Evolutionary conservation across 1,140 invertebrate species (phyloP), one percentile per base, ranked within the genome.

Genomic region (Drosophila virilis): DNA sequence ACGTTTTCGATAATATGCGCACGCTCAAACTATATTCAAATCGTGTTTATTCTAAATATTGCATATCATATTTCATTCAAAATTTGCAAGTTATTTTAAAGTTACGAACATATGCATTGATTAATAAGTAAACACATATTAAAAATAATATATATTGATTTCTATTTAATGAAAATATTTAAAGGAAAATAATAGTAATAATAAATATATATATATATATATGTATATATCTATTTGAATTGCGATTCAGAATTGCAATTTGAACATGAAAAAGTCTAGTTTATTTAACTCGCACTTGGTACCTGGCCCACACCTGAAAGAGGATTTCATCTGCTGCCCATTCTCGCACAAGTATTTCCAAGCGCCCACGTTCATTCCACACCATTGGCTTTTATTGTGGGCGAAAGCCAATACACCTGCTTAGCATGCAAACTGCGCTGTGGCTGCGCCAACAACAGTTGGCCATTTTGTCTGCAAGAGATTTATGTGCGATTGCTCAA

Each of bases 401-500:
- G 38, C 37, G 37, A 61, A 69, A 37, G 58, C 58, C 65, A 69
- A 68, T 66, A 66, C 40, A 17, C 46, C 50, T 46, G 33, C 17
- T 17, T 22, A 37, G 65, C 52, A 57, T 57, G 52, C 66, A 70
- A 74, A 74, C 45, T 59, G 59, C 52, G 12, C 43, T 17, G 9
- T 50, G 57, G 40, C 35, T 10, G 42, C 50, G 50, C 35, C 57
- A 74, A 74, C 42, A 68, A 61, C 73, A 76, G 73, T 78, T 76
- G 76, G 76, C 67, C 76, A 78, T 78, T 78, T 78, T 78, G 76
- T 76, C 73, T 76, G 76, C 28, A 2, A 40, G n/a, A 76, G 76
- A 78, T 78, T 78, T 78, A 78, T 76, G 67, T 43, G 73, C 76
- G 73, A 75, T 72, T 78, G 76, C 73, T 72, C 50, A 67, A 76